Conservation (phyloP, 2,888 invertebrate species). For the Automeris io region DNA sequence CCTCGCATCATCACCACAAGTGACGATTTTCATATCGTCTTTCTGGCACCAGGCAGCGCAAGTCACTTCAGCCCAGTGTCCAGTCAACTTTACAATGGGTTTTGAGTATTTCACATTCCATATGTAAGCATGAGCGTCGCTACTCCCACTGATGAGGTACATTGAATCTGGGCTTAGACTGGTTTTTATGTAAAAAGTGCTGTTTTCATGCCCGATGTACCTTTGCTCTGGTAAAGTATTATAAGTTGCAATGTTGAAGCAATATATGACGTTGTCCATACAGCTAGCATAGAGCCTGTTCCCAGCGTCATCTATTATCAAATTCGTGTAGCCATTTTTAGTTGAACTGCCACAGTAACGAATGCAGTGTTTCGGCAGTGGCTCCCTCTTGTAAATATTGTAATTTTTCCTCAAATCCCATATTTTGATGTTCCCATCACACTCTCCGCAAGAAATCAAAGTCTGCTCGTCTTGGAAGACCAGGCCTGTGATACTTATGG, state of each 20-base stretch:
- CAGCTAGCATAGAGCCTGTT: conserved; percentile 89
- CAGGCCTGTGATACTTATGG: conserved; percentile 88
- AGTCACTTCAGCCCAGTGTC: conserved; percentile 91
- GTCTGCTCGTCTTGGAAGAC: conserved; percentile 88
- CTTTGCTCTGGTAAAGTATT: conserved; percentile 79
- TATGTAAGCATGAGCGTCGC: conserved; percentile 90
- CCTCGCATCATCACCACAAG: conserved; percentile 89
- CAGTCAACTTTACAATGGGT: conserved; percentile 83
- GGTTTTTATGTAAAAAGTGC: conserved; percentile 91
- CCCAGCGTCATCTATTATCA: conserved; percentile 83
- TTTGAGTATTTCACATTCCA: conserved; percentile 83
- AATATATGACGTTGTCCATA: conserved; percentile 90
- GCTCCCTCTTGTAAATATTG: conserved; percentile 80
- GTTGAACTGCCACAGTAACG: conserved; percentile 85
- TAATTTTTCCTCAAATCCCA: conserved; percentile 94
- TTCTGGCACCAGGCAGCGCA: conserved; percentile 87
- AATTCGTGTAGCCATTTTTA: conserved; percentile 84
- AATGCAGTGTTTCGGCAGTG: conserved; percentile 83
- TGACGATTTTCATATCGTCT: conserved; percentile 80
- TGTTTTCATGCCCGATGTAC: conserved; percentile 85
- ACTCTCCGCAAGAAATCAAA: conserved; percentile 90
- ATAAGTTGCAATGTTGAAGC: conserved; percentile 86
- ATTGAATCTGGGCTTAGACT: conserved; percentile 87
- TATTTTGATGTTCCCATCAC: conserved; percentile 90
- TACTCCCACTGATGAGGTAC: conserved; percentile 92